Evolutionary conservation across 2,113 vertebrate genomes (phyloP).

Genomic region (Scalopus aquaticus): DNA sequence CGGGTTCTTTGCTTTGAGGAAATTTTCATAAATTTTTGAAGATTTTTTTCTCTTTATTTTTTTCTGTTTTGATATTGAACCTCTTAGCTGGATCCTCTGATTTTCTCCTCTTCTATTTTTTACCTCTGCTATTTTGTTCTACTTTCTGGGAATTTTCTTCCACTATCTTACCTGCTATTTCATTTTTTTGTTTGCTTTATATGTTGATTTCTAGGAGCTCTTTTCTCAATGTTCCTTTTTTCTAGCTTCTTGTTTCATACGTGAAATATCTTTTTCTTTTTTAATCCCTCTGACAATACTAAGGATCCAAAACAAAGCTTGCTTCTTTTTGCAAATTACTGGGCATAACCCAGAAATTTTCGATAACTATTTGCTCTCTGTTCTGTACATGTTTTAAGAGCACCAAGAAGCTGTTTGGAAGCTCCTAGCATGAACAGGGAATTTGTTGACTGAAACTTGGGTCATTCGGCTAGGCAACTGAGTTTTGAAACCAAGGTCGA

Average conservation of each 20-base stretch:
- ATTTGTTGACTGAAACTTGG: conserved; percentile 12
- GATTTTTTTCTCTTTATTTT: neutral
- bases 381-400: conserved; percentile 38
- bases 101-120: neutral
- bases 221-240: conserved; percentile 28
- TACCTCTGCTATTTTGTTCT: neutral
- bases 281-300: neutral
- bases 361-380: neutral
- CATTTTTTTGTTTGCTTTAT: neutral
- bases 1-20: neutral
- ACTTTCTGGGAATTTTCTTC: neutral
- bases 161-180: neutral
- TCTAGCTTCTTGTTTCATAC: neutral
- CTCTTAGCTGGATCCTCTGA: neutral
- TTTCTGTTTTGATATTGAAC: neutral
- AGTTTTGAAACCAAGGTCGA: conserved; percentile 11
- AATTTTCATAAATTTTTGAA: neutral
- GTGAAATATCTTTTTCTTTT: neutral
- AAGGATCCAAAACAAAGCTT: neutral
- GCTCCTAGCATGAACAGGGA: neutral
- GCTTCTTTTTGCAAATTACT: neutral
- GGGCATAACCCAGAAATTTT: neutral
- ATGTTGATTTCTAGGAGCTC: conserved; percentile 20
- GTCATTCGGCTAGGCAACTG: neutral
- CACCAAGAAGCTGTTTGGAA: neutral